Percentiles rank a stretch among this genome's conserved stretches.
phyloP scores from a whole-genome alignment of 2,888 invertebrate species.

The Tineola bisselliella region DNA sequence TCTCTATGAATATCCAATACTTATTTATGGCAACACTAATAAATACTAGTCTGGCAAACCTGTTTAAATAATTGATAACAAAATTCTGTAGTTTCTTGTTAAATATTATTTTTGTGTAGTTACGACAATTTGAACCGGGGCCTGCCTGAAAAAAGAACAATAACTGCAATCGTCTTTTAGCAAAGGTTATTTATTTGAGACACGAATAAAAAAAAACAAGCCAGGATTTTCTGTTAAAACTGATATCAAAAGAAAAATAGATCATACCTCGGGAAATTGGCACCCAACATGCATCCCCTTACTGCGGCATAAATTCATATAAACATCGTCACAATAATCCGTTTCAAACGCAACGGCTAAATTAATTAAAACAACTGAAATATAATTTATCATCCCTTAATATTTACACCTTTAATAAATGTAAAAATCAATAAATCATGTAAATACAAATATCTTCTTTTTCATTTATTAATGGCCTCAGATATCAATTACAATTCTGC shows the following conservation, averaged over 20 bases:
- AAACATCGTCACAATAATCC: slow-evolving; percentile 32
- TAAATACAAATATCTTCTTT: too few relatives aligned
- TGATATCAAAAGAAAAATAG: background rate
- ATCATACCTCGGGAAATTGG: slow-evolving; percentile 40
- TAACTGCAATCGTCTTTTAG: too few relatives aligned
- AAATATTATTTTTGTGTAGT: slow-evolving; percentile 42
- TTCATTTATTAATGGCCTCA: too few relatives aligned
- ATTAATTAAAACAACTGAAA: background rate
- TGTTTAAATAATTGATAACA: slow-evolving; percentile 45
- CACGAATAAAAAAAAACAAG: too few relatives aligned
- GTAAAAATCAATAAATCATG: too few relatives aligned
- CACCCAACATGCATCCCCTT: slow-evolving; percentile 51
- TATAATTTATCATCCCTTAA: too few relatives aligned
- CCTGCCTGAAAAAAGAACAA: slow-evolving; percentile 40
- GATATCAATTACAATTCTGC: too few relatives aligned
- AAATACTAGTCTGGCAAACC: too few relatives aligned
- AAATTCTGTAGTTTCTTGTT: slow-evolving; percentile 37
- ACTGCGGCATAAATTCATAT: slow-evolving; percentile 44
- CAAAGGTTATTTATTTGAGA: too few relatives aligned
- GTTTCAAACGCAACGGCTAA: background rate
- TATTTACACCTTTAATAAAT: slow-evolving; percentile 11
- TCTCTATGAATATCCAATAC: too few relatives aligned
- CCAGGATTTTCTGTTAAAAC: background rate
- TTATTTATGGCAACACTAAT: too few relatives aligned
- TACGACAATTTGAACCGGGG: slow-evolving; percentile 36